Percentiles rank a stretch among this genome's conserved stretches.
These are phyloP conservation scores for Trichogramma dendrolimi DNA, from an alignment of 2,888 invertebrate genomes.

Conservation along the genomic window DNA sequence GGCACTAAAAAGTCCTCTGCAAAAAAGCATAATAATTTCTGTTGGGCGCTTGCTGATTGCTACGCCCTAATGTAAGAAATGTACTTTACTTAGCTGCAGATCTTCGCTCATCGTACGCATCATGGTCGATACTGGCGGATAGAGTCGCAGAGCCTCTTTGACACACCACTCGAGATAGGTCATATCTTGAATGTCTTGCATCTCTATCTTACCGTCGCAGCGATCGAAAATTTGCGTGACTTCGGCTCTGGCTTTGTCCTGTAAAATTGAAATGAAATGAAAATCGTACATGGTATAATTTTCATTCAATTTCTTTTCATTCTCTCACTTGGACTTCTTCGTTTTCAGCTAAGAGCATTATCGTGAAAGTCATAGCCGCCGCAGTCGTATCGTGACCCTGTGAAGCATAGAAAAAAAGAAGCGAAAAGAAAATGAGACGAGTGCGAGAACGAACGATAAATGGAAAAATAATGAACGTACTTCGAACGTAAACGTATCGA, in stretches of 20 bases:
- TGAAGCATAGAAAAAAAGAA: constrained; percentile 27
- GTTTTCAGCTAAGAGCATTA: constrained; percentile 56
- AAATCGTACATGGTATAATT: not conserved
- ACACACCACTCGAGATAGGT: constrained; percentile 67
- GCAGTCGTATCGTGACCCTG: constrained; percentile 65
- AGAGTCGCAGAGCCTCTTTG: constrained; percentile 64
- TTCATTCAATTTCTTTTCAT: not conserved
- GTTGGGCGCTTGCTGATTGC: not conserved
- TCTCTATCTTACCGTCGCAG: constrained; percentile 52
- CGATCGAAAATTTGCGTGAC: constrained; percentile 53
- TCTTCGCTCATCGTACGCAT: constrained; percentile 58
- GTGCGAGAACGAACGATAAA: no score
- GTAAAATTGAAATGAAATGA: not conserved
- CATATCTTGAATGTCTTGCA: constrained; percentile 61
- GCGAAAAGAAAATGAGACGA: no score
- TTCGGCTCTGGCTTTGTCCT: constrained; percentile 35
- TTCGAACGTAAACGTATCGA: constrained; percentile 39
- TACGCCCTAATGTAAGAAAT: not conserved
- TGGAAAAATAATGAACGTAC: not conserved
- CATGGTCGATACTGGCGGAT: constrained; percentile 66
- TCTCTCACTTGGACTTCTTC: constrained; percentile 42
- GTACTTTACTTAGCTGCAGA: constrained; percentile 41
- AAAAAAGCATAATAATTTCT: not conserved
- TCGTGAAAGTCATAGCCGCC: constrained; percentile 53
- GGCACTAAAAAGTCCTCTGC: constrained; percentile 57